phyloP scores from a whole-genome alignment of 2,888 invertebrate species.

The Labia minor region DNA sequence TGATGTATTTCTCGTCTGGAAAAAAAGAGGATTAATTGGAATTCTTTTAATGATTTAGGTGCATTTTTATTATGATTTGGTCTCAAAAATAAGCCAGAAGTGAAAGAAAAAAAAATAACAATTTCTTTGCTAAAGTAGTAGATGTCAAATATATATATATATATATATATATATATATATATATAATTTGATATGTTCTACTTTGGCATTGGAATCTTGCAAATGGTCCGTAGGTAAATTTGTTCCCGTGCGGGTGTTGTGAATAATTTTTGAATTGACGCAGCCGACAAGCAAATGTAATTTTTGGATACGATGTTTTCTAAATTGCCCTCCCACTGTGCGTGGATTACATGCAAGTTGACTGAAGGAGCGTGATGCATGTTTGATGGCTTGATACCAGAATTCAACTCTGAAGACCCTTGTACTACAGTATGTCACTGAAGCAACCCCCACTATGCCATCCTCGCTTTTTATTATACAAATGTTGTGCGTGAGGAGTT shows the following conservation, averaged over 20 bases:
- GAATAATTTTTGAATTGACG: background rate
- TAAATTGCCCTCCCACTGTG: slow-evolving; percentile 7
- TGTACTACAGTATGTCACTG: background rate
- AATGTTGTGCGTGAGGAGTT: background rate
- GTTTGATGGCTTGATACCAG: slow-evolving; percentile 8
- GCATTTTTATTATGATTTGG: background rate
- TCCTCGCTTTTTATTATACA: slow-evolving; percentile 3
- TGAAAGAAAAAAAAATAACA: no score
- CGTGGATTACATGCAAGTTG: background rate
- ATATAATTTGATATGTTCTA: no score
- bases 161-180: no score
- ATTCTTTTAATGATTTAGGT: background rate
- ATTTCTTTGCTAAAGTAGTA: no score
- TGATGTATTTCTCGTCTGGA: background rate
- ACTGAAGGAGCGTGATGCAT: slow-evolving; percentile 1
- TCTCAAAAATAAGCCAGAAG: background rate
- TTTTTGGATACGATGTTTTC: background rate
- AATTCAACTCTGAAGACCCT: background rate
- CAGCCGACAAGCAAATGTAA: background rate
- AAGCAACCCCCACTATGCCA: no score
- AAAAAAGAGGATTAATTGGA: background rate
- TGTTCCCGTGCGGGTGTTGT: no score
- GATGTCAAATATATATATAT: no score
- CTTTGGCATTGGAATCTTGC: no score
- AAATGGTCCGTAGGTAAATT: no score